Conservation (phyloP, 2,113 vertebrate genomes). For the Neolamprologus sp. region DNA sequence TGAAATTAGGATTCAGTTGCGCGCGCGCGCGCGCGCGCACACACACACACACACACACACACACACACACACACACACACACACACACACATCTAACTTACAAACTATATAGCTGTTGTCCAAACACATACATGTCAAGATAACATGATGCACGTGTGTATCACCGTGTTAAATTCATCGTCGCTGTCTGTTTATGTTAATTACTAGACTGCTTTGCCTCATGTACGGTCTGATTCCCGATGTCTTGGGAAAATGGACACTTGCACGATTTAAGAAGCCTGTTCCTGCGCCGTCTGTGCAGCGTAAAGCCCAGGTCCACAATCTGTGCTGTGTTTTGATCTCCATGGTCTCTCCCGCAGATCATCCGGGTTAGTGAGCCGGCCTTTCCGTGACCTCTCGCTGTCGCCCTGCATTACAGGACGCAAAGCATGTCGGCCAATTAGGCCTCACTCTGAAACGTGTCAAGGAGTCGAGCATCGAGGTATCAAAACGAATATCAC, state of each 20-base stretch:
- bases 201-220: not conserved
- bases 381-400: slow-evolving; percentile 64
- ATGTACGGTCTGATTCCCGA: not conserved
- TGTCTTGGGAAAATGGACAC: slow-evolving; percentile 27
- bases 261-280: not conserved
- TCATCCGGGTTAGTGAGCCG: slow-evolving; percentile 64
- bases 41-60: not conserved
- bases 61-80: too few relatives aligned
- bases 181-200: not conserved
- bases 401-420: slow-evolving; percentile 63
- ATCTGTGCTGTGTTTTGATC: slow-evolving; percentile 46
- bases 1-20: not conserved
- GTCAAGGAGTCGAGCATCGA: slow-evolving; percentile 13
- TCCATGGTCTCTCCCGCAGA: slow-evolving; percentile 43
- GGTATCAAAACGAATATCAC: not conserved
- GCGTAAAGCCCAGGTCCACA: slow-evolving; percentile 26
- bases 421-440: slow-evolving; percentile 57
- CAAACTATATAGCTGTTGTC: not conserved
- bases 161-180: not conserved
- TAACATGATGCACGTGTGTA: not conserved
- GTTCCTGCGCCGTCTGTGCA: not conserved
- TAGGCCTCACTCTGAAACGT: slow-evolving; percentile 46
- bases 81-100: not conserved
- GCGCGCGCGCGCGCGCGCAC: accelerated
- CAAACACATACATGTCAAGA: not conserved